Conservation (phyloP, 2,113 vertebrate genomes). For the Xerus inauris region DNA sequence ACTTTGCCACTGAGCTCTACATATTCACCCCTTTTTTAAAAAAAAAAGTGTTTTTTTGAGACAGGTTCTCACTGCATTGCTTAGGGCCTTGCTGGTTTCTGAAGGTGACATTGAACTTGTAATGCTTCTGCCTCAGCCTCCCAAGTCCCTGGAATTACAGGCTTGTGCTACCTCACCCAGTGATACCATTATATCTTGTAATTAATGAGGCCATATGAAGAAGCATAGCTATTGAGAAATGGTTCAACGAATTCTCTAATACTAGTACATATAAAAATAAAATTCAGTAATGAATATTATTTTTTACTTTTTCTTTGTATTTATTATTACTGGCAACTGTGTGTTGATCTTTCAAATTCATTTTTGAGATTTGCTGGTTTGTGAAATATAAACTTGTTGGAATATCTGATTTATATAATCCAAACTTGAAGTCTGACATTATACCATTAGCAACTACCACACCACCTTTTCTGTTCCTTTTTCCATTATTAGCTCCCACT, state of each 20-base stretch:
- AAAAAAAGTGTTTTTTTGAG: too few species aligned
- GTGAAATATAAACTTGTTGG: neutral
- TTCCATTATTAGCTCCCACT: neutral
- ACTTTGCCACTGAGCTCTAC: too few species aligned
- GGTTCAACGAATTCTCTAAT: neutral
- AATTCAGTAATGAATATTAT: neutral
- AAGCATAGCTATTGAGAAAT: neutral
- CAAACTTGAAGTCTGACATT: neutral
- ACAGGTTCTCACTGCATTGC: too few species aligned
- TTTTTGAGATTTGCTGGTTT: constrained; percentile 24
- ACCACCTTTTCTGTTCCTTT: neutral
- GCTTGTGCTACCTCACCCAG: too few species aligned
- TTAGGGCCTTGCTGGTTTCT: too few species aligned
- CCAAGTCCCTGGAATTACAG: too few species aligned
- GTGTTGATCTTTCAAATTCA: neutral
- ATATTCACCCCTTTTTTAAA: too few species aligned
- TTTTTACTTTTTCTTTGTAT: neutral
- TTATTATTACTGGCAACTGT: neutral
- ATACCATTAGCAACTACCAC: neutral
- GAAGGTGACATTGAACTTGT: too few species aligned
- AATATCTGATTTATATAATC: neutral
- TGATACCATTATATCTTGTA: neutral
- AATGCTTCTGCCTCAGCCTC: too few species aligned
- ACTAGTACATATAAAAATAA: neutral
- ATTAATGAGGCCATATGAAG: neutral